Conservation (phyloP, 2,888 invertebrate genomes). For the Lasius fuliginosus region DNA sequence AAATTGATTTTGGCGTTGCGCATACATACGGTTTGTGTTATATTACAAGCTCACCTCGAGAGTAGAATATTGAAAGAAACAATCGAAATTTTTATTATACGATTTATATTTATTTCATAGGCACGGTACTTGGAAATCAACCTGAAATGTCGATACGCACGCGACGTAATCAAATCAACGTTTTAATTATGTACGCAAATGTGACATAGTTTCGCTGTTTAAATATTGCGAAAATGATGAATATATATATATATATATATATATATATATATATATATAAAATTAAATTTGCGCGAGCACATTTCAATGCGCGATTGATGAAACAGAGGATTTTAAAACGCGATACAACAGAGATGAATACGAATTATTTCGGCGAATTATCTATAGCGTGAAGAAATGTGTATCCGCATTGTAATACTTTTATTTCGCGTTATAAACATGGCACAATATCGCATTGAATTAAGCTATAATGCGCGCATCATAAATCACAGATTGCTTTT, state of each 20-base stretch:
- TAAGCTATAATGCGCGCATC: constrained; percentile 21
- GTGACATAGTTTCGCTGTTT: constrained; percentile 1
- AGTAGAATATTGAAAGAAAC: constrained; percentile 28
- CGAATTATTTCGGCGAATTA: constrained; percentile 29
- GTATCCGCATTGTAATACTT: constrained; percentile 11
- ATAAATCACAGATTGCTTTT: constrained; percentile 32
- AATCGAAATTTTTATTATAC: constrained; percentile 20
- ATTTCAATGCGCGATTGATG: not conserved
- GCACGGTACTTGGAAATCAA: constrained; percentile 1
- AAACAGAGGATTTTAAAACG: constrained; percentile 18
- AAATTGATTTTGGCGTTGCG: constrained; percentile 45
- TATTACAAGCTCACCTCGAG: constrained; percentile 1
- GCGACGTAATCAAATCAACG: constrained; percentile 36
- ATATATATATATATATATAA: not conserved
- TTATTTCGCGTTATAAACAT: constrained; percentile 11
- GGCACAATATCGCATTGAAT: constrained; percentile 22
- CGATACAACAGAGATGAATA: constrained; percentile 30
- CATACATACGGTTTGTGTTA: not conserved
- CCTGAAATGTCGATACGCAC: constrained; percentile 21
- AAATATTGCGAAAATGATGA: constrained; percentile 37
- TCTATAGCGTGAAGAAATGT: constrained; percentile 27
- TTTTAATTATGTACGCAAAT: constrained; percentile 37
- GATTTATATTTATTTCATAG: constrained; percentile 17
- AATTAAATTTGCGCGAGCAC: not conserved
- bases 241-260: constrained; percentile 8